Evolutionary conservation across 2,113 vertebrate species (phyloP).

Genomic region (Onychostoma macrolepis): DNA sequence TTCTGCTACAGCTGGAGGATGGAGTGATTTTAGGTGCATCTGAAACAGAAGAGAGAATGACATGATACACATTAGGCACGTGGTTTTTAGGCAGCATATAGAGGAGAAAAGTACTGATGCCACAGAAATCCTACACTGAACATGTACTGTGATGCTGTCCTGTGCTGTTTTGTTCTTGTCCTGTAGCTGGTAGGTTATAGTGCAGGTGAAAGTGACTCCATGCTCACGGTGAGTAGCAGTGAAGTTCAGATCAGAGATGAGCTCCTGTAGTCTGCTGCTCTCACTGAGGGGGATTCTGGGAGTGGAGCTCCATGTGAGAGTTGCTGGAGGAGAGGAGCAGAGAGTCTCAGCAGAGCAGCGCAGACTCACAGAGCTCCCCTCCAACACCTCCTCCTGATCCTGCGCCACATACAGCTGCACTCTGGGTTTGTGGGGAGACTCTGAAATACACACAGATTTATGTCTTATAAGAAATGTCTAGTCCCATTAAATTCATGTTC

Average conservation of each 20-base stretch:
- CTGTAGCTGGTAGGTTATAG: constrained; percentile 47
- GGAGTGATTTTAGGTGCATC: neutral
- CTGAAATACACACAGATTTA: constrained; percentile 3
- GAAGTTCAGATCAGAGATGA: constrained; percentile 54
- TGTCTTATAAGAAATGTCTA: neutral
- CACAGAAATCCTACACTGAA: neutral
- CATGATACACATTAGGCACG: too few relatives aligned
- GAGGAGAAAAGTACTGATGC: neutral
- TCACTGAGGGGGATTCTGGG: neutral
- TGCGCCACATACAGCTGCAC: neutral
- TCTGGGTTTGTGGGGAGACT: neutral
- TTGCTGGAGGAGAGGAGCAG: constrained; percentile 30
- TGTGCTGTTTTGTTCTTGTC: neutral
- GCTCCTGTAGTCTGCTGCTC: neutral
- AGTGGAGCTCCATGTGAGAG: constrained; percentile 40
- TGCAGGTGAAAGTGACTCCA: constrained; percentile 34
- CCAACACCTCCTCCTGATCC: constrained; percentile 38
- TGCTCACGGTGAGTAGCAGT: constrained; percentile 32
- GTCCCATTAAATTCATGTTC: too few relatives aligned
- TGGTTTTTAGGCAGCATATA: too few relatives aligned
- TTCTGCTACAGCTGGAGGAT: neutral
- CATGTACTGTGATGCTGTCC: neutral
- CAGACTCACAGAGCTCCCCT: constrained; percentile 42
- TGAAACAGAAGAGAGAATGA: neutral
- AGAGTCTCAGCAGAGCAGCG: constrained; percentile 37